phyloP scores from a whole-genome alignment of 2,888 invertebrate genomes.

The Plusia festucae region DNA sequence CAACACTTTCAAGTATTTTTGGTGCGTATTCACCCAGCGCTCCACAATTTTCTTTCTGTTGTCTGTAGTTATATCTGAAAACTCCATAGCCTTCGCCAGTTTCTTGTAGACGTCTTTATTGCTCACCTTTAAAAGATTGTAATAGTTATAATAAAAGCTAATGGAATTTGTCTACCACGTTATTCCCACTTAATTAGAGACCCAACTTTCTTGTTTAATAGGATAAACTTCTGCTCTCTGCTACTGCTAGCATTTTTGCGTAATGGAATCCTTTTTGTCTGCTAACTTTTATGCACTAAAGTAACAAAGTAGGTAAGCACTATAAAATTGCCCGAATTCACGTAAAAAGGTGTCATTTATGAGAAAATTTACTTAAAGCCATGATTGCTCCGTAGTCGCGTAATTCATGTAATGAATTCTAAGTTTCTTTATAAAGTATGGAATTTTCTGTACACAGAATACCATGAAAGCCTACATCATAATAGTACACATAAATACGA shows the following conservation, averaged over 20 bases:
- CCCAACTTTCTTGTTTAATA: not conserved
- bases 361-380: not conserved
- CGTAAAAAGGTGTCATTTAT: not conserved
- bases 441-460: too few species aligned
- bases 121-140: conserved; percentile 57
- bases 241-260: not conserved
- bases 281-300: not conserved
- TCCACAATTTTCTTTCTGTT: conserved; percentile 66
- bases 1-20: conserved; percentile 67
- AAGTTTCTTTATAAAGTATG: not conserved
- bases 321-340: not conserved
- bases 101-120: conserved; percentile 71
- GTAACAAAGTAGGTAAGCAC: not conserved
- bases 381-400: not conserved
- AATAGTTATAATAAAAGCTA: not conserved
- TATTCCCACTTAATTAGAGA: not conserved
- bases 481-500: too few species aligned
- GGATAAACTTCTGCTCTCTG: not conserved
- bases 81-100: conserved; percentile 75
- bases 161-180: not conserved
- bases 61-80: conserved; percentile 70
- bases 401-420: not conserved
- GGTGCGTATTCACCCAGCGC: conserved; percentile 72
- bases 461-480: too few species aligned
- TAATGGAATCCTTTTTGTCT: not conserved